Base-by-base conservation (phyloP, 1,140 invertebrate genomes). In the Doryteuthis pealeii region DNA sequence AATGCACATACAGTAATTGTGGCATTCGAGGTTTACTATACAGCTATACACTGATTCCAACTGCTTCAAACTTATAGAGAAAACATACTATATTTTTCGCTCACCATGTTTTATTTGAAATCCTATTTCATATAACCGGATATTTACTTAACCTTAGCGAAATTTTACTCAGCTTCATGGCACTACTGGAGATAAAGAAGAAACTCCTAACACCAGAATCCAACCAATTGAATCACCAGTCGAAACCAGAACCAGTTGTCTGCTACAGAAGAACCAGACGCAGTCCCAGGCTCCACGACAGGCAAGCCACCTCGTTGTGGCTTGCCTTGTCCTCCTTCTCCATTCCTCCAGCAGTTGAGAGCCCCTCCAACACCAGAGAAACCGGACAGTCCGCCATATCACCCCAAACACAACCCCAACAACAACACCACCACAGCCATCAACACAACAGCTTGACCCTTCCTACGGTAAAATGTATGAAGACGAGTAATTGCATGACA, bases 401-500 rank as follows among this genome's bases (percentile, higher is more conserved):
- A 70, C 73, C 68, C 31, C 70, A 66, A 26, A 30, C 68, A 68
- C 72, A 30, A 69, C 72, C 67, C 62, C 71, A 49, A 45, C 70
- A 76, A 28, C 8, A 31, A 66, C 66, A 15, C 73, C 73, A 67
- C 77, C 74, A 54, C 31, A 73, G 35, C 76, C 74, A 49, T 68
- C 70, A 43, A 74, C 75, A 65, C 45, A 31, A 43, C 76, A 76
- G 71, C 62, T 62, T 62, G 54, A 62, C 22, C 54, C 54, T n/a
- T 28, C 54, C 0, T 22, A 62, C 54, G 35, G 4, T 40, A 40
- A 40, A 40, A 40, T 40, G 35, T 40, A 40, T 10, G 35, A 40
- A 40, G 35, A 40, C 35, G 35, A 40, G 10, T 10, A n/a, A 5
- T 3, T 5, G 4, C 35, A 40, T 40, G 35, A 10, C 10, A n/a